A percentile compares a stretch with the other conserved stretches of the same genome.
Evolutionary conservation across 2,113 vertebrate species (phyloP).

Genomic region (Electrona antarctica): DNA sequence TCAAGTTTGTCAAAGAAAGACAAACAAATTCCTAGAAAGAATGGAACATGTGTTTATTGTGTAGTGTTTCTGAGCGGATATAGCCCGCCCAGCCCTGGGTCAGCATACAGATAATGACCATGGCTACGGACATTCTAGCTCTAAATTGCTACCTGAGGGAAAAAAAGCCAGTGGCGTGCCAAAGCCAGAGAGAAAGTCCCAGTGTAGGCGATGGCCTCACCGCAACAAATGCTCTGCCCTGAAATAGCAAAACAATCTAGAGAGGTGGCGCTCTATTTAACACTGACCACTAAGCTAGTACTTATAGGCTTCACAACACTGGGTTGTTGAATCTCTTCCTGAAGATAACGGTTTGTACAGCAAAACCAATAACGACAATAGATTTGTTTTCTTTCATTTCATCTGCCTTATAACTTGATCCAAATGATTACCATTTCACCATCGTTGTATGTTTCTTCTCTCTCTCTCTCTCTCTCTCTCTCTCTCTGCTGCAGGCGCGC

Average conservation of each 20-base stretch:
- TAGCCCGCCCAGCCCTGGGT: constrained; percentile 48
- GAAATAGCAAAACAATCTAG: constrained; percentile 54
- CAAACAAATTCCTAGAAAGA: constrained; percentile 47
- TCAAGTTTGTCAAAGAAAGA: constrained; percentile 9
- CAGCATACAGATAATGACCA: constrained; percentile 65
- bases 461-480: neutral
- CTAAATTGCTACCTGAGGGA: constrained; percentile 76
- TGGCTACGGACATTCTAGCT: constrained; percentile 66
- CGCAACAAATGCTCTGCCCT: constrained; percentile 45
- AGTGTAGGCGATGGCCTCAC: constrained; percentile 20
- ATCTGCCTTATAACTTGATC: neutral
- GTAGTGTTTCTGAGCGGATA: constrained; percentile 17
- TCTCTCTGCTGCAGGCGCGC: constrained; percentile 64
- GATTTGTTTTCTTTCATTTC: too few species aligned
- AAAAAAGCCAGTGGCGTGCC: constrained; percentile 48
- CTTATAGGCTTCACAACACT: neutral
- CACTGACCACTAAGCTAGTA: neutral
- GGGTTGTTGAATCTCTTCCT: constrained; percentile 6
- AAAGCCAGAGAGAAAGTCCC: constrained; percentile 47
- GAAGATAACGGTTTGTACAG: constrained; percentile 6
- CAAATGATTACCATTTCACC: neutral
- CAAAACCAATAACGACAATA: too few species aligned
- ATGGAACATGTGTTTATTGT: constrained; percentile 13
- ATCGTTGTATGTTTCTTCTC: neutral
- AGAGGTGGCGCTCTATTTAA: constrained; percentile 32